These are phyloP conservation scores for Caprella mutica DNA, from an alignment of 2,888 invertebrate genomes.

Conservation along the genomic window DNA sequence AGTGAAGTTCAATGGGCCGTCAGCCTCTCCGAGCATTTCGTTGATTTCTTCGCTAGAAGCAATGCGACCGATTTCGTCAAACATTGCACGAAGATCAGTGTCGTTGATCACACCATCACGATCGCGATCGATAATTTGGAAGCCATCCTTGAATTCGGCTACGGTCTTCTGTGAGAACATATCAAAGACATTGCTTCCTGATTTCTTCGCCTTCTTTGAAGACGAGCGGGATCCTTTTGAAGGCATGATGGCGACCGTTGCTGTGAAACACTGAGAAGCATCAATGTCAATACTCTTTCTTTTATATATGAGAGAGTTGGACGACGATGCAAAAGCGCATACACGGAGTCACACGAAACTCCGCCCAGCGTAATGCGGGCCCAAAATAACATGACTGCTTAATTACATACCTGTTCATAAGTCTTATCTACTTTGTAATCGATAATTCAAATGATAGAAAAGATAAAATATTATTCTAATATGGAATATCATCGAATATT, in stretches of 20 bases:
- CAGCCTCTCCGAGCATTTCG: slow-evolving; percentile 54
- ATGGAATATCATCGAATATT: too few relatives aligned
- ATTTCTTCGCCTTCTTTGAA: slow-evolving; percentile 37
- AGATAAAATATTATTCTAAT: too few relatives aligned
- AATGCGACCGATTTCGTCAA: slow-evolving; percentile 50
- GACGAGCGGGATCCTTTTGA: slow-evolving; percentile 42
- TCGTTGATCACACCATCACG: slow-evolving; percentile 55
- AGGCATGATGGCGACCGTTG: slow-evolving; percentile 33
- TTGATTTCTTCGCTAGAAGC: slow-evolving; percentile 49
- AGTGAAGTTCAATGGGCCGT: slow-evolving; percentile 34
- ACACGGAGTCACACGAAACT: too few relatives aligned
- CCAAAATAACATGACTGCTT: too few relatives aligned
- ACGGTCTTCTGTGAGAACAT: slow-evolving; percentile 35
- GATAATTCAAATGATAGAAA: too few relatives aligned
- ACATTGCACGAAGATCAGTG: slow-evolving; percentile 52
- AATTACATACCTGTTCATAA: too few relatives aligned
- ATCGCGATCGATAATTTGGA: slow-evolving; percentile 54
- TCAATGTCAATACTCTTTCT: too few relatives aligned
- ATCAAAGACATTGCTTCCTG: slow-evolving; percentile 34
- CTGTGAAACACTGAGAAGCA: slow-evolving; percentile 32
- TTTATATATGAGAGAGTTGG: too few relatives aligned
- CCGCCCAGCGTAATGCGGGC: too few relatives aligned
- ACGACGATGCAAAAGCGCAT: too few relatives aligned
- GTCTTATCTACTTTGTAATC: too few relatives aligned
- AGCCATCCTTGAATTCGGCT: slow-evolving; percentile 38